Percentiles rank a stretch among this genome's conserved stretches.
These are phyloP conservation scores for Myopa testacea DNA, from an alignment of 2,888 invertebrate species.

Conservation along the genomic window DNA sequence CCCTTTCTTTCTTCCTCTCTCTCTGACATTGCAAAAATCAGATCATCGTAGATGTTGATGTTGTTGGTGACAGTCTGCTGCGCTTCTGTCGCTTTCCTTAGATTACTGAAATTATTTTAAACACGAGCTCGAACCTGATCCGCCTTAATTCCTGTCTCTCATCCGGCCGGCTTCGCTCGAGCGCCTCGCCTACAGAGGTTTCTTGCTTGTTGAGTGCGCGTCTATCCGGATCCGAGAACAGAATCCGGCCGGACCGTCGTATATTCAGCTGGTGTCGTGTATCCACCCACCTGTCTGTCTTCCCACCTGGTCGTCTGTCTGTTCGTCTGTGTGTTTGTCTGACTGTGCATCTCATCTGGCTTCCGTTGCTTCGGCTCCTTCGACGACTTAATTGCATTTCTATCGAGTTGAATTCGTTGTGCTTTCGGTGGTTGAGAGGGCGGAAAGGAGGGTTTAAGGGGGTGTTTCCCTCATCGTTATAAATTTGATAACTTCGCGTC, in stretches of 20 bases:
- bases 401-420: conserved; percentile 28
- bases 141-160: background rate
- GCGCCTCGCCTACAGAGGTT: background rate
- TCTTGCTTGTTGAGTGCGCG: background rate
- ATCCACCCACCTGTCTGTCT: background rate
- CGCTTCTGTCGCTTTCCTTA: background rate
- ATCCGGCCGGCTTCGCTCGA: no score
- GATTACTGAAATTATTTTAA: background rate
- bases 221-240: background rate
- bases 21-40: no score
- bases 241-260: background rate
- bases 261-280: no score
- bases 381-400: conserved; percentile 32
- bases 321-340: background rate
- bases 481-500: conserved; percentile 34
- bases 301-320: background rate
- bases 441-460: background rate
- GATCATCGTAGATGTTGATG: no score
- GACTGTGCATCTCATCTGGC: background rate
- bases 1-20: no score
- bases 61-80: background rate
- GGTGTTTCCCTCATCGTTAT: conserved; percentile 18
- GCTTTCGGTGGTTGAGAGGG: background rate
- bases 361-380: background rate
- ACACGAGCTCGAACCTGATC: background rate